Evolutionary conservation across 2,888 invertebrate species (phyloP), one percentile per base, ranked within the genome.

Genomic region (Taphrorychus bicolor): DNA sequence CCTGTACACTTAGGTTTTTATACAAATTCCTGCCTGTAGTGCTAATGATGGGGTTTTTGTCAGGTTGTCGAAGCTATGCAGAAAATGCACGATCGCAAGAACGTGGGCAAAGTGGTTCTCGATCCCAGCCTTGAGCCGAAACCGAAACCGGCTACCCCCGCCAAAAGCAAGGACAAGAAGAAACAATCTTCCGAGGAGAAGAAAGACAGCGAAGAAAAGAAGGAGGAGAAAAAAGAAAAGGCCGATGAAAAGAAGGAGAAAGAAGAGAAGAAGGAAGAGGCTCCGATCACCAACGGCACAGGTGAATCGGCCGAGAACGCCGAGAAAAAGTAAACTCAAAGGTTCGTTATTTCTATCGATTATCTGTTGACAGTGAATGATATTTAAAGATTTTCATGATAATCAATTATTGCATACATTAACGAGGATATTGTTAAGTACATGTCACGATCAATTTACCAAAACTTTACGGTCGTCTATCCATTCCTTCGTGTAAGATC

Each of bases 31-130:
- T 32, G 7, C 7, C 32, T 32, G 32, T 11, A 32, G 11, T 32
- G 5, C 7, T 48, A 17, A 14, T 48, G n/a, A n/a, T 52, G 11
- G 1, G 14, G 48, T 48, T n/a, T 19, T 19, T 67, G 76, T 22
- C 76, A 92, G 92, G 91, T 94, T 14, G 89, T 89, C 21, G 94
- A 95, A 77, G 95, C 93, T 4, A 94, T 95, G 94, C 93, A 93
- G 82, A 94, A 93, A 83, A 91, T 95, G 90, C 94, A 94, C 83
- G 94, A 94, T 78, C 89, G 94, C 77, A 94, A 93, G 83, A 95
- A 95, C 83, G 88, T 95, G 76, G 95, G 95, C 62, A 95, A 95
- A 82, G 87, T 95, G 51, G 87, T 95, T 49, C 84, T 95, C 71
- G 93, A 94, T 79, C 93, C 94, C 19, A 88, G 89, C 45, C 80